A percentile compares a stretch with the other conserved stretches of the same genome.
phyloP scores from a whole-genome alignment of 2,113 vertebrate species.

The Glareola pratincola region DNA sequence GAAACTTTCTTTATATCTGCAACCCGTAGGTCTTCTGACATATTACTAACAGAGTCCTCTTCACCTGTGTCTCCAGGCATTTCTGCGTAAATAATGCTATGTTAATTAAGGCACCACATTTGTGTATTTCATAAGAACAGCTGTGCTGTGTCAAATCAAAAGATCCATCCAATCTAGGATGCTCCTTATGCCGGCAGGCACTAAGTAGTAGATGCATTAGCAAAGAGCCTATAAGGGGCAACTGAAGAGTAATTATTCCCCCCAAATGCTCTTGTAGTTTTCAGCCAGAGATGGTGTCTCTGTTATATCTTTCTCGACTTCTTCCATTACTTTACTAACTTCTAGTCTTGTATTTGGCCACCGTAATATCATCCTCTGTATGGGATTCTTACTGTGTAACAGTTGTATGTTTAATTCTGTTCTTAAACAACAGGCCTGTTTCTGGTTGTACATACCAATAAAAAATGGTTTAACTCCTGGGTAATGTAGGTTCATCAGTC shows the following conservation, averaged over 20 bases:
- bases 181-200: background rate
- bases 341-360: background rate
- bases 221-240: background rate
- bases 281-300: background rate
- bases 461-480: background rate
- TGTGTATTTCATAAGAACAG: background rate
- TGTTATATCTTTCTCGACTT: background rate
- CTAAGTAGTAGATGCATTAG: background rate
- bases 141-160: background rate
- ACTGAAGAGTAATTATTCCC: background rate
- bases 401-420: background rate
- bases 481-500: background rate
- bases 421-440: background rate
- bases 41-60: constrained; percentile 52
- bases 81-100: constrained; percentile 53
- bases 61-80: constrained; percentile 51
- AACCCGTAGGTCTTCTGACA: constrained; percentile 52
- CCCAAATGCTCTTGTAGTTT: background rate
- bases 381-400: background rate
- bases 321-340: background rate
- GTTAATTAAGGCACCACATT: background rate
- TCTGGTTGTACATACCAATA: background rate
- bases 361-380: background rate
- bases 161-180: background rate
- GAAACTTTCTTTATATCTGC: constrained; percentile 54